These are phyloP conservation scores for Chrysodeixis includens DNA, from an alignment of 2,888 invertebrate species.

Conservation along the genomic window DNA sequence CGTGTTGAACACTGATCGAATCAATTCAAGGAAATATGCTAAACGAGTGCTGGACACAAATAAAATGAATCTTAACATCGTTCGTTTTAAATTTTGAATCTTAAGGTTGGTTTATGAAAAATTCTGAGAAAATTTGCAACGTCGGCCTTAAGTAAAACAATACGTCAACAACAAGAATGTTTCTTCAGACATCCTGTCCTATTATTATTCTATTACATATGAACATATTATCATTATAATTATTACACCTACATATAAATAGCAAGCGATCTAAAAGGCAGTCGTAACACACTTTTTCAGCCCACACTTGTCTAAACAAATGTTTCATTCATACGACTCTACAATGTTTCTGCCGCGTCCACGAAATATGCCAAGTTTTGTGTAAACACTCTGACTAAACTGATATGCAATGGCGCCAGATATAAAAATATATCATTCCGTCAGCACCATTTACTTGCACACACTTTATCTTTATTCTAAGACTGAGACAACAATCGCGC, in stretches of 20 bases:
- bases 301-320: conserved; percentile 56
- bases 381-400: conserved; percentile 52
- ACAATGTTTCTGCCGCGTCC: conserved; percentile 23
- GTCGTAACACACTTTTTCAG: conserved; percentile 28
- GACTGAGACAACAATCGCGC: conserved; percentile 24
- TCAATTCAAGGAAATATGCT: conserved; percentile 20
- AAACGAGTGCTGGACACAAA: not conserved
- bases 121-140: too few species aligned
- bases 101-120: too few species aligned
- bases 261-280: not conserved
- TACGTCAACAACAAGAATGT: not conserved
- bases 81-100: not conserved
- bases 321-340: conserved; percentile 52
- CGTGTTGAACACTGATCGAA: conserved; percentile 15
- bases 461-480: conserved; percentile 27
- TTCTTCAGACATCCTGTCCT: not conserved
- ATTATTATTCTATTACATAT: not conserved
- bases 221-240: not conserved
- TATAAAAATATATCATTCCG: conserved; percentile 41
- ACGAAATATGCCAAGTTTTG: conserved; percentile 52
- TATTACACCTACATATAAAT: not conserved
- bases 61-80: not conserved
- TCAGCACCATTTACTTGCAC: conserved; percentile 21
- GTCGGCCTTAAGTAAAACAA: too few species aligned
- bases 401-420: conserved; percentile 35